phyloP scores from a whole-genome alignment of 2,797 vertebrate genomes.

The Sebastes itinus region DNA sequence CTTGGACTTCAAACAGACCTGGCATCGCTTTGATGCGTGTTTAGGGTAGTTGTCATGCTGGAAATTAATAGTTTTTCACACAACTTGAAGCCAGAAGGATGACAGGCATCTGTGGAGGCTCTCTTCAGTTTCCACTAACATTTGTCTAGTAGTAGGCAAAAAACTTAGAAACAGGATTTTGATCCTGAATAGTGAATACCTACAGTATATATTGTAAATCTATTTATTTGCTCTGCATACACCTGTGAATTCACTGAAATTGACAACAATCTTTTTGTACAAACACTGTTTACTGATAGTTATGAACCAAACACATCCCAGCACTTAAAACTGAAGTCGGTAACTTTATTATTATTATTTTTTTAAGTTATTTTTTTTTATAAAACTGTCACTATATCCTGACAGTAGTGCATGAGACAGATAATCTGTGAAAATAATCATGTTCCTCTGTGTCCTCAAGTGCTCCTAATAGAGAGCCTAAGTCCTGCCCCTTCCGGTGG shows the following conservation, averaged over 20 bases:
- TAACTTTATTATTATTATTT: background rate
- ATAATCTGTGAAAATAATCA: background rate
- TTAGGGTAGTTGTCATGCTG: constrained; percentile 6
- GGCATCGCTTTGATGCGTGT: constrained; percentile 2
- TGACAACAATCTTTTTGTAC: background rate
- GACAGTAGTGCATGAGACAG: background rate
- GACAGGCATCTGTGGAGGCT: background rate
- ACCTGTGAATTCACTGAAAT: background rate
- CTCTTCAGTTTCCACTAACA: background rate
- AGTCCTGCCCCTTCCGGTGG: no score
- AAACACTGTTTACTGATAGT: background rate
- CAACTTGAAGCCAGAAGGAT: background rate
- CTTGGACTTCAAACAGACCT: constrained; percentile 18
- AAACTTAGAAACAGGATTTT: background rate
- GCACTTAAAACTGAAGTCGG: background rate
- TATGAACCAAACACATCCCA: constrained; percentile 1
- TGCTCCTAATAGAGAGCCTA: no score
- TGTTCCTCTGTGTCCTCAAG: background rate
- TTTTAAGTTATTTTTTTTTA: background rate
- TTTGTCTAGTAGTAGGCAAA: background rate
- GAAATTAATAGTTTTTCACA: background rate
- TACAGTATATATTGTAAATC: background rate
- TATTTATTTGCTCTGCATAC: background rate
- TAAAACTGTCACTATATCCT: background rate
- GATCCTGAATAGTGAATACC: background rate